Base-by-base conservation (phyloP, 2,888 invertebrate genomes). In the Pollenia angustigena region DNA sequence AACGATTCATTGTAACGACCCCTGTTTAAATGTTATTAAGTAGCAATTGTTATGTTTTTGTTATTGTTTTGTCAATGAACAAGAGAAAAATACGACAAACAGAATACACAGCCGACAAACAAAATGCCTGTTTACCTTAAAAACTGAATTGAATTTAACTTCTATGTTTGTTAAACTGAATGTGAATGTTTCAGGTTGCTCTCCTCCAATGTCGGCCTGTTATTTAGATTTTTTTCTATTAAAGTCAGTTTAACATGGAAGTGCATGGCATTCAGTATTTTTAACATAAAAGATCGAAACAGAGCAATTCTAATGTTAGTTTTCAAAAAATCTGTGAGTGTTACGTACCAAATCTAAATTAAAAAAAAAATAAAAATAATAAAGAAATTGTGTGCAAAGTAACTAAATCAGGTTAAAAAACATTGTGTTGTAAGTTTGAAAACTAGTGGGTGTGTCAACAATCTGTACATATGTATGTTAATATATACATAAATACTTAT, bases 251-350 rank as follows among this genome's bases (percentile, higher is more conserved):
- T 85, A 56, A 60, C 72, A 81, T 85, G 82, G 52, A 78, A 72
- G 68, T 81, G 60, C 90, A 89, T 90, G 90, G 90, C 91, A 91
- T 92, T 92, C 91, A 90, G 89, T 90, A 89, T 89, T 90, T 74
- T 91, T 90, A 92, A 90, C 91, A 93, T 93, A 93, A 92, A 93
- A 93, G 92, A 92, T 91, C 91, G 91, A 89, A 89, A 89, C 89
- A 89, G 90, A 90, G 90, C 91, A 89, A 89, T 92, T 91, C 92
- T 91, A 90, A 91, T 90, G 89, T 90, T 92, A 93, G 93, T 93
- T 92, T 91, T 89, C 90, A 89, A 90, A 91, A 90, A 90, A 91
- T 90, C 91, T 42, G 58, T 66, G 81, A 72, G 72, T 72, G 81
- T 52, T 81, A 72, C 81, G 76, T 76, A 66, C 76, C 16, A 68